Base-by-base conservation (phyloP, 1,140 invertebrate species). In the Halotydeus destructor region DNA sequence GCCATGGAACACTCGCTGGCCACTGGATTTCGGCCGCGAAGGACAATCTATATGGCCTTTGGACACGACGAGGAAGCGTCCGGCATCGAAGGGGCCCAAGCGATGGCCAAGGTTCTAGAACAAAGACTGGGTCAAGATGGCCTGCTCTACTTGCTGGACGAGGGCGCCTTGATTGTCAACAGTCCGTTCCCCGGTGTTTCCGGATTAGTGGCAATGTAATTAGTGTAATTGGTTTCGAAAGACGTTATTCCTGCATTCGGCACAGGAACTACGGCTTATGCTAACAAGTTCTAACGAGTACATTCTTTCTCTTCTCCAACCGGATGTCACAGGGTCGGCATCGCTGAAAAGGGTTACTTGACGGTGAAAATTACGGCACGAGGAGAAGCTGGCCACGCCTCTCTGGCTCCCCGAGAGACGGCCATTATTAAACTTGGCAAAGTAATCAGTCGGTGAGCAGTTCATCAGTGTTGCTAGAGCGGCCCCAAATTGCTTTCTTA, bases 1-100 rank as follows among this genome's bases (percentile, higher is more conserved):
- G 64, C 67, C 18, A 41, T 69, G 12, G 65, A 70, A 47, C 63
- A 56, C 47, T 45, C 62, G 31, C 35, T 69, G 24, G 48, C 55
- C 38, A 55, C 53, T 41, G 60, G 59, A 3, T 58, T 39, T 43
- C 31, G 38, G 25, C 46, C 30, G 1, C 26, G 54, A 30, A 53
- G 69, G 48, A 56, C 61, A 30, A 65, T 71, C 51, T 70, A 64
- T 50, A 51, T 71, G 21, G 67, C 61, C n/a, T 69, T 70, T 57
- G 69, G 69, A 4, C 69, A 71, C 54, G 69, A 71, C 56, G 69
- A 71, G 56, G 69, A 71, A 56, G 68, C 69, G 52, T 48, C 50
- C 16, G 68, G 68, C 5, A 14, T 44, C 5, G 54, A 62, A 49
- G 68, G 67, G 9, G 67, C 67, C 3, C 44, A 47, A 30, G 43